Base-by-base conservation (phyloP, 1,140 invertebrate species). In the Globodera ellingtonae region DNA sequence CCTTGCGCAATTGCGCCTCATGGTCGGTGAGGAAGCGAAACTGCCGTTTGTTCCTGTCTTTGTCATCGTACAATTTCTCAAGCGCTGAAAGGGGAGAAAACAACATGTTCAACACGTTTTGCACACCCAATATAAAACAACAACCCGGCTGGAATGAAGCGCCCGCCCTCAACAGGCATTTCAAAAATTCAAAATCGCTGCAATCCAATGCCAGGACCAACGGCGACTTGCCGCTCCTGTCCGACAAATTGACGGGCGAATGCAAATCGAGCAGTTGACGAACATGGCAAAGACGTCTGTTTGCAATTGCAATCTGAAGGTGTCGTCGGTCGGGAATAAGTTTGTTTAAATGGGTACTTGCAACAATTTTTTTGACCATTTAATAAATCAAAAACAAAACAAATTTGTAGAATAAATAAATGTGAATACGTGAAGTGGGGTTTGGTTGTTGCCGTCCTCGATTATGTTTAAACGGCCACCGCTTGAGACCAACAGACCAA, bases 81-180 rank as follows among this genome's bases (percentile, higher is more conserved):
- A 62, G 24, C n/a, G 47, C 70, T 75, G 21, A 79, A 79, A 78
- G 10, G 13, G 35, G 21, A 35, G 44, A 78, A 78, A 62, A 24
- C 7, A 78, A 7, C 74, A 78, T 70, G 65, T 13, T 67, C 70
- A 73, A 73, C 6, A 7, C 75, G 72, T 9, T 2, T 2, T 15
- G 50, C 10, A 77, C 6, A 65, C 21, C 9, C n/a, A 46, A 24
- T 18, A 47, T 73, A 56, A 62, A 46, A 15, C 47, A 50, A 13
- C 75, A 48, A 79, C 78, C 76, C 79, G 78, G 48, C 62, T 79
- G 78, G 65, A 81, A 81, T 21, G 80, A 72, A 44, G 80, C 80
- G 21, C 80, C 80, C 10, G 72, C 78, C 65, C 48, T 67, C 35
- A 81, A 47, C 5, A 81, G 44, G 15, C 56, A 70, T 18, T 52